Conservation (phyloP, 2,888 invertebrate genomes). For the Zootermopsis nevadensis region DNA sequence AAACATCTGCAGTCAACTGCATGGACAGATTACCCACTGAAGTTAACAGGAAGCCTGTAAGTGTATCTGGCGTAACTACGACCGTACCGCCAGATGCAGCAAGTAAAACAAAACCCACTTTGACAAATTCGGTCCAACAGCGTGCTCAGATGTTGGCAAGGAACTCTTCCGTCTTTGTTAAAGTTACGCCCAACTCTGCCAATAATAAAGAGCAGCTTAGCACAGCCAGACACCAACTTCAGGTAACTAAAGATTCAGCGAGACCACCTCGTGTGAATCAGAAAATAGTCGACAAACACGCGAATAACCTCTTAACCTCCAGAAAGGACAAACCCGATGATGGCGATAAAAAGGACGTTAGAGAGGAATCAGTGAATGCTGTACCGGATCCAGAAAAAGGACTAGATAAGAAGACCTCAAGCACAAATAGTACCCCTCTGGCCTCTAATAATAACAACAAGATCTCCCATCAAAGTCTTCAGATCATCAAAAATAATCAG, state of each 20-base stretch:
- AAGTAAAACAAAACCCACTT: neutral
- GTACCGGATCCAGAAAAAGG: neutral
- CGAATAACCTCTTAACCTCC: neutral
- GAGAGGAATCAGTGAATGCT: too few species aligned
- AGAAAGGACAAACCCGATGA: neutral
- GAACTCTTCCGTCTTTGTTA: neutral
- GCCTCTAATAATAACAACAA: constrained; percentile 1
- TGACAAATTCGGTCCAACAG: neutral
- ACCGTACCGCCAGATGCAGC: neutral
- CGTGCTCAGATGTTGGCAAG: neutral
- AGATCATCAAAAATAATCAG: constrained; percentile 42
- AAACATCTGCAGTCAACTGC: neutral
- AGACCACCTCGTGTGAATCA: neutral
- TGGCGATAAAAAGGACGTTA: neutral
- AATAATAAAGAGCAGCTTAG: neutral
- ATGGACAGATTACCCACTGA: too few species aligned
- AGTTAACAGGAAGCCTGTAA: too few species aligned
- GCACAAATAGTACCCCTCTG: neutral
- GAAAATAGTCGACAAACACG: neutral
- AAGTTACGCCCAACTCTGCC: neutral
- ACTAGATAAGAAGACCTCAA: neutral
- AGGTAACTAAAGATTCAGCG: neutral
- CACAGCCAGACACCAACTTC: neutral
- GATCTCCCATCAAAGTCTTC: neutral
- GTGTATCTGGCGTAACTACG: neutral